Evolutionary conservation across 2,888 invertebrate species (phyloP).

Genomic region (Biston betularia): DNA sequence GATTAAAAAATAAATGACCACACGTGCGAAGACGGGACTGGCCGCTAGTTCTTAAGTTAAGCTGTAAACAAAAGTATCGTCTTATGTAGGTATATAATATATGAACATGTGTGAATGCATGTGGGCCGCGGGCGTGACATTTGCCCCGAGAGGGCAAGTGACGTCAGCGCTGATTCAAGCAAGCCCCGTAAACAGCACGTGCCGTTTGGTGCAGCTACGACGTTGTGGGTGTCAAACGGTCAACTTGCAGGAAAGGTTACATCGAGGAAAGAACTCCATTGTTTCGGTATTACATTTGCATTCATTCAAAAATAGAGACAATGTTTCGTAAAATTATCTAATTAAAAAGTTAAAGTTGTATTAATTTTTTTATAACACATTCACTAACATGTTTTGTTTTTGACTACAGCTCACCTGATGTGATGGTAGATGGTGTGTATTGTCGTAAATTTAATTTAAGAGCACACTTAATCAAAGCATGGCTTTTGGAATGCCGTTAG

Average conservation of each 20-base stretch:
- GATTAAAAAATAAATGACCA: too few species aligned
- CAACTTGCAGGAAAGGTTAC: slow-evolving; percentile 9
- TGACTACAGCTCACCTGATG: too few species aligned
- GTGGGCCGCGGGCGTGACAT: slow-evolving; percentile 78
- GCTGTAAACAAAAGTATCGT: neutral
- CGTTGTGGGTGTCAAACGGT: slow-evolving; percentile 24
- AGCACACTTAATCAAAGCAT: too few species aligned
- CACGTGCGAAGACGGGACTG: too few species aligned
- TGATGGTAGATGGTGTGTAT: too few species aligned
- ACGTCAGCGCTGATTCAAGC: slow-evolving; percentile 70
- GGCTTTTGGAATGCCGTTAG: too few species aligned
- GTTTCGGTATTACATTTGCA: neutral
- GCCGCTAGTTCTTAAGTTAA: slow-evolving; percentile 11
- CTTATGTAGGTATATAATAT: neutral
- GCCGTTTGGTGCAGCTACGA: slow-evolving; percentile 20
- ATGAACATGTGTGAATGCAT: slow-evolving; percentile 57
- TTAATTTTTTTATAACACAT: too few species aligned
- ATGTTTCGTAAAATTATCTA: too few species aligned
- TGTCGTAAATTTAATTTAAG: too few species aligned
- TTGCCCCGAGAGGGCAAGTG: slow-evolving; percentile 72
- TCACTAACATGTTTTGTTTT: too few species aligned
- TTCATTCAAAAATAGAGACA: neutral
- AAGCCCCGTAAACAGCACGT: slow-evolving; percentile 39
- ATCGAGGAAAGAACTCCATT: slow-evolving; percentile 1
- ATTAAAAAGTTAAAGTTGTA: too few species aligned